Percentiles rank a stretch among this genome's conserved stretches.
phyloP scores from a whole-genome alignment of 2,888 invertebrate species.

The Heliconius sara region DNA sequence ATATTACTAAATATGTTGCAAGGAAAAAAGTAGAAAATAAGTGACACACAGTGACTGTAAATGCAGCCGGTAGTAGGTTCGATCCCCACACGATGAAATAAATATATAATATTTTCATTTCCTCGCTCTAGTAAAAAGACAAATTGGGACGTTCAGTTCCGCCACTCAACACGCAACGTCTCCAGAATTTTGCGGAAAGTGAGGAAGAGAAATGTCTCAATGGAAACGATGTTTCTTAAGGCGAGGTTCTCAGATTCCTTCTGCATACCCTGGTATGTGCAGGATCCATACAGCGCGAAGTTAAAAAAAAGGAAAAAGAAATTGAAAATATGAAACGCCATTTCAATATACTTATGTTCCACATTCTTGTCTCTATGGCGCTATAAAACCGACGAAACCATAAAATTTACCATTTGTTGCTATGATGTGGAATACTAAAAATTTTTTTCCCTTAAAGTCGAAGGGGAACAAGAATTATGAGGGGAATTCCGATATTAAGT shows the following conservation, averaged over 20 bases:
- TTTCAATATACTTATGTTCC: neutral
- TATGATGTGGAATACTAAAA: constrained; percentile 17
- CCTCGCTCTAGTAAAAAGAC: neutral
- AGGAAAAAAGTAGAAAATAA: too few species aligned
- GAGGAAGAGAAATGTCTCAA: too few species aligned
- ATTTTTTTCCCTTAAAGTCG: neutral
- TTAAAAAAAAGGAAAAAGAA: neutral
- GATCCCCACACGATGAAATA: neutral
- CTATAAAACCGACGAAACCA: constrained; percentile 2
- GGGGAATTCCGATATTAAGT: neutral
- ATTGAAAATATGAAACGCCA: neutral
- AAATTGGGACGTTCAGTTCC: too few species aligned
- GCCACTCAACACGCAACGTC: too few species aligned
- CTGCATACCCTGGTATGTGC: too few species aligned
- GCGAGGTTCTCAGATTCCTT: too few species aligned
- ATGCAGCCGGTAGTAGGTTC: neutral
- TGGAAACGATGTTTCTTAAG: too few species aligned
- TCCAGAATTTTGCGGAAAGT: too few species aligned
- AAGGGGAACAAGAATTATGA: constrained; percentile 9
- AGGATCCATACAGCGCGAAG: neutral
- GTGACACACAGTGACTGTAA: neutral
- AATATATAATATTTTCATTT: neutral
- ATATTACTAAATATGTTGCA: too few species aligned
- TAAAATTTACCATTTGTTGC: constrained; percentile 20
- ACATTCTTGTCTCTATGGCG: neutral